Percentiles rank a stretch among this genome's conserved stretches.
These are phyloP conservation scores for Pionites leucogaster DNA, from an alignment of 2,113 vertebrate species.

Conservation along the genomic window DNA sequence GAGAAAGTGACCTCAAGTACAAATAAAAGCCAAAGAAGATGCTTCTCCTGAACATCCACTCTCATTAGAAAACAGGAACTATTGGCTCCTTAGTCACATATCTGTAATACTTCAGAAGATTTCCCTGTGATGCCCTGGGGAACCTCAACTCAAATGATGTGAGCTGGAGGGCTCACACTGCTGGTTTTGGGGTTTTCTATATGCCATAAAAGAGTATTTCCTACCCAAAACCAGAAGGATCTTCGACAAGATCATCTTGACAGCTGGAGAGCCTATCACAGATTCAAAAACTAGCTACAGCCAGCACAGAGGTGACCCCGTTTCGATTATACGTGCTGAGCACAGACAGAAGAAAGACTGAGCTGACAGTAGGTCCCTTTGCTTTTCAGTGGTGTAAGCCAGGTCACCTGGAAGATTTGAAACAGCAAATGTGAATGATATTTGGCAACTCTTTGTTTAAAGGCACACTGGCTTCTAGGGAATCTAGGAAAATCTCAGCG, in stretches of 20 bases:
- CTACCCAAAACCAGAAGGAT: neutral
- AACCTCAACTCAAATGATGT: neutral
- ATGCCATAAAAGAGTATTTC: accelerated
- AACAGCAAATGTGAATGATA: neutral
- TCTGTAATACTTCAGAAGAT: neutral
- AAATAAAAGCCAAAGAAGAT: neutral
- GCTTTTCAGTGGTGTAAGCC: neutral
- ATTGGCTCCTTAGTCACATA: neutral
- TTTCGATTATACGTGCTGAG: accelerated
- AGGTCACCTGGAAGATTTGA: neutral
- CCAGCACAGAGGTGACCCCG: neutral
- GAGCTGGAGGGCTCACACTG: neutral
- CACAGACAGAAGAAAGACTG: neutral
- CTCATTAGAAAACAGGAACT: neutral
- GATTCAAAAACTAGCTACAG: neutral
- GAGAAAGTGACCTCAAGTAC: neutral
- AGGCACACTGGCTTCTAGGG: neutral
- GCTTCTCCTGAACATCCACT: neutral
- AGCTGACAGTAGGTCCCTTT: neutral
- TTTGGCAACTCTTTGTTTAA: neutral
- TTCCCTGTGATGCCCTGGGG: accelerated
- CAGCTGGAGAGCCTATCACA: neutral
- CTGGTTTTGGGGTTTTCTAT: neutral
- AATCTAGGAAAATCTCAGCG: neutral
- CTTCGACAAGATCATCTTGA: neutral